Base-by-base conservation (phyloP, 1,140 invertebrate species). In the Drepana arcuata region DNA sequence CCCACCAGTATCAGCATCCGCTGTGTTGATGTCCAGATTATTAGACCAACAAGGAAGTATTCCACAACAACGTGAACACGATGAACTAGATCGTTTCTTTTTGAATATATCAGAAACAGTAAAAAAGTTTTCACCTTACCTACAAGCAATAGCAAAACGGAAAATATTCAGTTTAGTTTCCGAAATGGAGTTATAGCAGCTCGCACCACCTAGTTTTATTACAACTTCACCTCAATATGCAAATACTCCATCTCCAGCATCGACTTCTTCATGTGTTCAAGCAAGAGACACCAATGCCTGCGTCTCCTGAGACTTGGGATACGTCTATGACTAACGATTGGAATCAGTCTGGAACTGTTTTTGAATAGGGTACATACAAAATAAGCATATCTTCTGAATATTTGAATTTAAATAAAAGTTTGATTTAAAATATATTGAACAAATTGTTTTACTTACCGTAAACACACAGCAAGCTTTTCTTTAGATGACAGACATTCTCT, bases 51-150 rank as follows among this genome's bases (percentile, higher is more conserved):
- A 44, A 40, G 30, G 31, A 6, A 48, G 44, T 23, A 4, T 31
- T 16, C 34, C 13, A 24, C 21, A 15, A 6, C 18, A 26, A 21
- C 31, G n/a, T n/a, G n/a, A 14, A 16, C 25, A 50, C 31, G 43
- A 49, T 24, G 47, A 54, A 25, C 16, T 54, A 42, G 50, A 57
- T 44, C 32, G 34, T 18, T 57, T 57, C 35, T 57, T 54, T 46
- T 44, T 48, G 11, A 41, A 21, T 15, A 58, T 58, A 21, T 58
- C 55, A 10, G 42, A 49, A 26, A 58, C 55, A 25, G 55, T 58
- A 21, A 58, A 58, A 10, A 53, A 58, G 41, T 60, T 55, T 31
- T 48, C 48, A 16, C 48, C 48, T 6, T 60, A 60, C 11, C n/a
- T 36, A 30, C 53, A 59, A 48, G n/a, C n/a, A n/a, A n/a, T n/a